Conservation (phyloP, 2,888 invertebrate species). For the Hypomecis punctinalis region DNA sequence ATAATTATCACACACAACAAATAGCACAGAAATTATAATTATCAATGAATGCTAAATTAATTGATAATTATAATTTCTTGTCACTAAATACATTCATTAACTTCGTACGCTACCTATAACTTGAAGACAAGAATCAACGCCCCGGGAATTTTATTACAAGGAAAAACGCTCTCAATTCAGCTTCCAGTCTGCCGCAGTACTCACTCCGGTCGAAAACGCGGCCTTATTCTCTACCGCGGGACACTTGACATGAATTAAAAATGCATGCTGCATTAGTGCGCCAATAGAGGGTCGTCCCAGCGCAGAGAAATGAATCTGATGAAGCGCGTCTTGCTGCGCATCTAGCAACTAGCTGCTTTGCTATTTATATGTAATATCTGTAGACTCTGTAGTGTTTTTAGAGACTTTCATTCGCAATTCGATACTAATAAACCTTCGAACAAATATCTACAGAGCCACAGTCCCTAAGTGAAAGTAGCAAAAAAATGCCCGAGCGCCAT, state of each 20-base stretch:
- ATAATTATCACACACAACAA: too few relatives aligned
- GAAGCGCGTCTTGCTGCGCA: constrained; percentile 22
- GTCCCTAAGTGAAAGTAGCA: too few relatives aligned
- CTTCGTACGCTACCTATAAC: too few relatives aligned
- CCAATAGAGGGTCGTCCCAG: constrained; percentile 51
- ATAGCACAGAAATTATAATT: too few relatives aligned
- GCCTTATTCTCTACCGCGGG: constrained; percentile 58
- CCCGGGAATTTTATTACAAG: not conserved
- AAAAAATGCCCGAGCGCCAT: too few relatives aligned
- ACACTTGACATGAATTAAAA: constrained; percentile 82
- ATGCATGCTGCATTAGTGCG: constrained; percentile 78
- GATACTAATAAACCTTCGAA: not conserved
- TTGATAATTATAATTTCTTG: too few relatives aligned
- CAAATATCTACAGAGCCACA: too few relatives aligned
- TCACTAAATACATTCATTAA: too few relatives aligned
- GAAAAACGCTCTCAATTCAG: not conserved
- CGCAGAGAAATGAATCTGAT: constrained; percentile 41
- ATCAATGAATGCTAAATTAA: too few relatives aligned
- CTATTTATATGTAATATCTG: constrained; percentile 5
- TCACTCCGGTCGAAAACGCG: constrained; percentile 37
- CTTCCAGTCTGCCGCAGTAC: not conserved
- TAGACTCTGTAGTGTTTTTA: not conserved
- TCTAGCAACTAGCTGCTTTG: constrained; percentile 7
- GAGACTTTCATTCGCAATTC: not conserved
- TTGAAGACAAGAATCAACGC: too few relatives aligned